A percentile compares a stretch with the other conserved stretches of the same genome.
These are phyloP conservation scores for Paratilapia polleni DNA, from an alignment of 2,113 vertebrate species.

Conservation along the genomic window DNA sequence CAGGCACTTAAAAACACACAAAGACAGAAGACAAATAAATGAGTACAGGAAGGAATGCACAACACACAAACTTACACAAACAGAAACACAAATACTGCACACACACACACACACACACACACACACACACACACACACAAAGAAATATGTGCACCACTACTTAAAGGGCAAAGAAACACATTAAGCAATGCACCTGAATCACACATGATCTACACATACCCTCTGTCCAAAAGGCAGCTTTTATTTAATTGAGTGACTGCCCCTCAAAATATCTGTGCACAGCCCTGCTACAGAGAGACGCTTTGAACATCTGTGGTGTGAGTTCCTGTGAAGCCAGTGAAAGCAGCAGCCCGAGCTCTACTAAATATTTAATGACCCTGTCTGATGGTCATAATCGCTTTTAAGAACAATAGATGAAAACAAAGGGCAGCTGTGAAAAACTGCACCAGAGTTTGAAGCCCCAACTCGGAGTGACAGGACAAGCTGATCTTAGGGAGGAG, in stretches of 20 bases:
- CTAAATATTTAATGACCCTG: slow-evolving; percentile 77
- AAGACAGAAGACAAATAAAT: slow-evolving; percentile 30
- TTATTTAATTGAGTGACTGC: slow-evolving; percentile 37
- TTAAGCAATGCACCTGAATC: neutral
- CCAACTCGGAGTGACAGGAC: slow-evolving; percentile 48
- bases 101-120: neutral
- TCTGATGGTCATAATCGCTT: slow-evolving; percentile 77
- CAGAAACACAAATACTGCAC: slow-evolving; percentile 14
- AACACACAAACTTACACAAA: neutral
- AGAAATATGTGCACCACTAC: neutral
- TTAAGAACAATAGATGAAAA: slow-evolving; percentile 75
- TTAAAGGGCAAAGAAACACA: slow-evolving; percentile 9
- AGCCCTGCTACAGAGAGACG: slow-evolving; percentile 4
- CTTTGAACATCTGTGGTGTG: slow-evolving; percentile 58
- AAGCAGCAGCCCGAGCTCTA: slow-evolving; percentile 34
- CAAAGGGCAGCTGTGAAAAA: slow-evolving; percentile 51
- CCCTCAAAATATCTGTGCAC: slow-evolving; percentile 20
- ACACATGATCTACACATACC: neutral
- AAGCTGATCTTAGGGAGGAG: neutral
- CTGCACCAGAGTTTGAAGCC: slow-evolving; percentile 40
- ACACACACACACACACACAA: neutral
- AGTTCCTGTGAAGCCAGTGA: slow-evolving; percentile 53
- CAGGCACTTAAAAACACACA: slow-evolving; percentile 43
- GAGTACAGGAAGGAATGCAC: slow-evolving; percentile 33
- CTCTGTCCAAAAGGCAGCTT: slow-evolving; percentile 24